Conservation (phyloP, 2,113 vertebrate species). For the Lampris megalopsis region DNA sequence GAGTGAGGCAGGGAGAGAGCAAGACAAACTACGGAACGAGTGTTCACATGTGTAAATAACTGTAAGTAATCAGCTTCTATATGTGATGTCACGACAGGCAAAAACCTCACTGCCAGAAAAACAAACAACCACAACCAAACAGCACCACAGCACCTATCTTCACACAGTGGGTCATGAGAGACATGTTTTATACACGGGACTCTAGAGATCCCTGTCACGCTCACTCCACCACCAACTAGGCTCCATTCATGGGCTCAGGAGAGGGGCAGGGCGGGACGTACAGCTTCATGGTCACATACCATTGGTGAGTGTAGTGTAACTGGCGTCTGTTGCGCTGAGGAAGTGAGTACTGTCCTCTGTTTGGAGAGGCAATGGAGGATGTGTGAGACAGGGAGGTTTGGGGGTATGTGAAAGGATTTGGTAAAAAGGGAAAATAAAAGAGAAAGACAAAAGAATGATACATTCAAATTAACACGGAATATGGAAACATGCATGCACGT, state of each 20-base stretch:
- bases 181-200: constrained; percentile 28
- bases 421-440: constrained; percentile 65
- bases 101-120: constrained; percentile 40
- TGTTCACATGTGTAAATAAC: constrained; percentile 27
- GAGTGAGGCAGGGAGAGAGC: constrained; percentile 21
- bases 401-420: constrained; percentile 51
- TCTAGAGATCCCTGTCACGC: constrained; percentile 43
- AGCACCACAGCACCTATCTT: constrained; percentile 47
- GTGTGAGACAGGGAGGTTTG: constrained; percentile 58
- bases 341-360: constrained; percentile 80
- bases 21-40: constrained; percentile 41
- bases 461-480: constrained; percentile 31
- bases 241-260: constrained; percentile 62
- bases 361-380: constrained; percentile 43
- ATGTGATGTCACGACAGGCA: constrained; percentile 44
- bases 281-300: constrained; percentile 79
- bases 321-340: constrained; percentile 73
- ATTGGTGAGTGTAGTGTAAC: constrained; percentile 81
- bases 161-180: constrained; percentile 51
- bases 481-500: constrained; percentile 9
- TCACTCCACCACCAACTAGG: constrained; percentile 55
- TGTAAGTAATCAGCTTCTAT: constrained; percentile 6
- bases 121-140: constrained; percentile 53
- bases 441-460: constrained; percentile 58
- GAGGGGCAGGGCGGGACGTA: constrained; percentile 52